phyloP scores from a whole-genome alignment of 1,140 invertebrate genomes.

The Phocides pigmalion region DNA sequence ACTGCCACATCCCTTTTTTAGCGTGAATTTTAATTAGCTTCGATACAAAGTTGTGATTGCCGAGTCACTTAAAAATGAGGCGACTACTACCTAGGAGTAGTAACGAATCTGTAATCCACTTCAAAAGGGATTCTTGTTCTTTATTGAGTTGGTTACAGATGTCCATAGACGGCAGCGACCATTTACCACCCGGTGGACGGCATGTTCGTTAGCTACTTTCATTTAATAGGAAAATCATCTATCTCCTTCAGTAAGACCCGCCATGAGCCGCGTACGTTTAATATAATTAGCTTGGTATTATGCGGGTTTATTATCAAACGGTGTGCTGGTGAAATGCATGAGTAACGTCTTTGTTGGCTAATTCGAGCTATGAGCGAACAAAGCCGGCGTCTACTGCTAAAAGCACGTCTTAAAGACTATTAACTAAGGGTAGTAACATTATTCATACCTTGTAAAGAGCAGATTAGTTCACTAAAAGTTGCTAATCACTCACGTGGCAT shows the following conservation, averaged over 20 bases:
- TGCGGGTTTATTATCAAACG: conserved; percentile 3
- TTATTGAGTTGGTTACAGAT: too few relatives aligned
- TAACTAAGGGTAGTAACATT: not conserved
- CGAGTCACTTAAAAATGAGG: too few relatives aligned
- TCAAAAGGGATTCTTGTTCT: too few relatives aligned
- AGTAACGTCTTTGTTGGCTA: conserved; percentile 4
- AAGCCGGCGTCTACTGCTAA: not conserved
- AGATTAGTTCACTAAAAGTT: not conserved
- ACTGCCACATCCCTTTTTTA: too few relatives aligned
- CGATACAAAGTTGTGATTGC: too few relatives aligned
- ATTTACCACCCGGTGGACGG: too few relatives aligned
- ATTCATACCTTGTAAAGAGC: not conserved
- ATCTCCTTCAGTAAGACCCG: not conserved
- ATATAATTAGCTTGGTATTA: conserved; percentile 2
- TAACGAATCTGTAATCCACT: too few relatives aligned
- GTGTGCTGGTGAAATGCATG: not conserved
- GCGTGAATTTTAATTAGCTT: too few relatives aligned
- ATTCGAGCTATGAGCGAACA: not conserved
- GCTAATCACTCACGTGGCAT: too few relatives aligned
- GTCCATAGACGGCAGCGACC: too few relatives aligned
- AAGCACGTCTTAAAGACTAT: not conserved
- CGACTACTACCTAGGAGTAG: too few relatives aligned
- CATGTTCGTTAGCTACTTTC: not conserved
- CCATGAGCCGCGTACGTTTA: not conserved
- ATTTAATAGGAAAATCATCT: not conserved